phyloP scores from a whole-genome alignment of 2,888 invertebrate genomes.

The Blomia tropicalis region DNA sequence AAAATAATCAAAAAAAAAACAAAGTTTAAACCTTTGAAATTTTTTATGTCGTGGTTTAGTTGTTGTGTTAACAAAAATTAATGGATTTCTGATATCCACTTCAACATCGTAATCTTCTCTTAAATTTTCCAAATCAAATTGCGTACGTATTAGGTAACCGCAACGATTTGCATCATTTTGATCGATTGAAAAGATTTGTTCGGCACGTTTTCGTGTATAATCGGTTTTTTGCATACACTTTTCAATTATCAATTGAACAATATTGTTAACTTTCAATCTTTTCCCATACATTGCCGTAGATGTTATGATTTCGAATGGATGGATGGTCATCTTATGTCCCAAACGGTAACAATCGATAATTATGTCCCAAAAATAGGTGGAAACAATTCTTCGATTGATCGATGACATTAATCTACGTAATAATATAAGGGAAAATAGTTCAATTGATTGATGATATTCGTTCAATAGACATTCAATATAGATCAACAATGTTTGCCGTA shows the following conservation, averaged over 20 bases:
- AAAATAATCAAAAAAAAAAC: neutral
- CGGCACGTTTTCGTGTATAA: slow-evolving; percentile 7
- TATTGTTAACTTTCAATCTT: neutral
- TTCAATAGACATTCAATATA: slow-evolving; percentile 17
- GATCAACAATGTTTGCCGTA: slow-evolving; percentile 16
- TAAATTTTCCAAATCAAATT: too few species aligned
- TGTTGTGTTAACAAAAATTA: too few species aligned
- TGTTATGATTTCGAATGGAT: neutral
- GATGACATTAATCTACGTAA: neutral
- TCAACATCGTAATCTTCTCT: neutral
- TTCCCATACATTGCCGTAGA: neutral
- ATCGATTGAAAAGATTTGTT: neutral
- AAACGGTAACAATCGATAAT: neutral
- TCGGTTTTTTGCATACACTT: neutral
- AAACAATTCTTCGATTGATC: neutral
- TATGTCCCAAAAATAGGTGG: neutral
- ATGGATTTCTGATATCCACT: neutral
- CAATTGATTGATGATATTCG: slow-evolving; percentile 19
- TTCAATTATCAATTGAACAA: neutral
- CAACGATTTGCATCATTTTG: neutral
- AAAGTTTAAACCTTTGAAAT: neutral
- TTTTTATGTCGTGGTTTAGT: too few species aligned
- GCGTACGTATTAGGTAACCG: too few species aligned
- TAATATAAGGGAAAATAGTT: neutral
- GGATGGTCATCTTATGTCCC: slow-evolving; percentile 1